A percentile compares a stretch with the other conserved stretches of the same genome.
phyloP scores from a whole-genome alignment of 2,113 vertebrate genomes.

The Poicephalus gulielmi region DNA sequence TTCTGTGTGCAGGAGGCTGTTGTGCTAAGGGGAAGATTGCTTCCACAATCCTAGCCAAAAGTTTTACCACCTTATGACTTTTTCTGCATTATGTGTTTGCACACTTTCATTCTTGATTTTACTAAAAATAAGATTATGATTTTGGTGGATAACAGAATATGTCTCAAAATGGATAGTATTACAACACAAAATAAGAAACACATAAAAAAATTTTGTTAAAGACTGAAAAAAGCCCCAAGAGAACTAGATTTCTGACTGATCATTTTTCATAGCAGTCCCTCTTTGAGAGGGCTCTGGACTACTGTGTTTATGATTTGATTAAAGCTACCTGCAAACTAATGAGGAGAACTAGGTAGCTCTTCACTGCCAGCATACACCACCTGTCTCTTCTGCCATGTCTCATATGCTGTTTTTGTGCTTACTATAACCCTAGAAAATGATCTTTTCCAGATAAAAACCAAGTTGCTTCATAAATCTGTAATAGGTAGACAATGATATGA shows the following conservation, averaged over 20 bases:
- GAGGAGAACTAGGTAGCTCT: not conserved
- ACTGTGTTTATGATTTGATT: not conserved
- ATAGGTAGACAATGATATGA: not conserved
- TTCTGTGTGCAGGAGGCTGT: not conserved
- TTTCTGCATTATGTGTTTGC: not conserved
- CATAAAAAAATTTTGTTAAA: not conserved
- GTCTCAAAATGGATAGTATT: not conserved
- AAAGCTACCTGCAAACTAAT: not conserved
- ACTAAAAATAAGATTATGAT: not conserved
- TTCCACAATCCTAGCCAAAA: not conserved
- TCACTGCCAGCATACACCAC: not conserved
- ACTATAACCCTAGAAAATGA: not conserved
- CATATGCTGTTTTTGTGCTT: not conserved
- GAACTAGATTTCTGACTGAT: not conserved
- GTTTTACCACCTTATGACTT: not conserved
- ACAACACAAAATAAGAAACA: not conserved
- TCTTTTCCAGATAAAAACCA: not conserved
- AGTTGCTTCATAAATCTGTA: not conserved
- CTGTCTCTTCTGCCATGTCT: not conserved
- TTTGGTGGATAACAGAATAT: not conserved
- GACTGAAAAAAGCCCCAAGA: not conserved
- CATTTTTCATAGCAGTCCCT: not conserved
- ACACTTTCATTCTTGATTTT: not conserved
- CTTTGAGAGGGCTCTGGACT: not conserved
- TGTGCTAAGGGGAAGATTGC: not conserved